Conservation (phyloP, 2,797 vertebrate species). For the Pampus argenteus region DNA sequence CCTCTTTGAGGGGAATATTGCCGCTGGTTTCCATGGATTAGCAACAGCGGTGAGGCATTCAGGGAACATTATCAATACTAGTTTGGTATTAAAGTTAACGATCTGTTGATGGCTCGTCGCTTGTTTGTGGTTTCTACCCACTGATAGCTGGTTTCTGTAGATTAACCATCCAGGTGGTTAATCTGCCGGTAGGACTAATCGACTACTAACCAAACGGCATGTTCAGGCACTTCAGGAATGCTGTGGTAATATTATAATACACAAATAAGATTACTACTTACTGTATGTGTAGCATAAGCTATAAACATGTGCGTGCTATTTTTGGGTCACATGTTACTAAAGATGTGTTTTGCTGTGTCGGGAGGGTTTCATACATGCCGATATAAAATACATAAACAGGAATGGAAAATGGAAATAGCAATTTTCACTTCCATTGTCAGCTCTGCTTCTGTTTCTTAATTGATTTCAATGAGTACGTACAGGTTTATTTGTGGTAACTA, state of each 20-base stretch:
- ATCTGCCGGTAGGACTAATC: conserved; percentile 20
- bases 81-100: conserved; percentile 49
- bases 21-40: conserved; percentile 70
- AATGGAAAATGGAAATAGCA: not conserved
- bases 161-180: conserved; percentile 26
- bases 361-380: not conserved
- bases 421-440: not conserved
- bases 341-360: not conserved
- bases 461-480: not conserved
- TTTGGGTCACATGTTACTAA: not conserved
- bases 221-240: not conserved
- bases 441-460: not conserved
- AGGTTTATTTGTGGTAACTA: no score
- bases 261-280: not conserved
- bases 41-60: conserved; percentile 51
- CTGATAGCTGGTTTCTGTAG: not conserved
- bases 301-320: no score
- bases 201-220: not conserved
- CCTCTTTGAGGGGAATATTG: conserved; percentile 75
- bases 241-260: not conserved
- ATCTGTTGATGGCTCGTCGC: conserved; percentile 41
- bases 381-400: not conserved
- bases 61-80: conserved; percentile 44
- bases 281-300: not conserved
- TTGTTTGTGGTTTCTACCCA: conserved; percentile 6